Evolutionary conservation across 2,888 invertebrate species (phyloP).

Genomic region (Tinea semifulvella): DNA sequence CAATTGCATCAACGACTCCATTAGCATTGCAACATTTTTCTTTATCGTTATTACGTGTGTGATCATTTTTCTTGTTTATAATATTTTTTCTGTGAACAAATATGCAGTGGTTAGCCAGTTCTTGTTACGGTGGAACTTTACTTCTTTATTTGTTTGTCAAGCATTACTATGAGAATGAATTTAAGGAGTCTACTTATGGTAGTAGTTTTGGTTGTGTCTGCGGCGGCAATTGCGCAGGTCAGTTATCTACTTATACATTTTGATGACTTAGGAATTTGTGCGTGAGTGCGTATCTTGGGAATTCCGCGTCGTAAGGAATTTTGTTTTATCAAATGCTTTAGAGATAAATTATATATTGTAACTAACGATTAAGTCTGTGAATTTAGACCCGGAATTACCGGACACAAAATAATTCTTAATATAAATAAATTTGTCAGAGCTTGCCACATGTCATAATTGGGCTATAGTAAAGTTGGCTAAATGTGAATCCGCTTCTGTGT

Average conservation of each 20-base stretch:
- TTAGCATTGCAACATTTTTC: neutral
- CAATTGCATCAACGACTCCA: neutral
- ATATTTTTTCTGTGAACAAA: neutral
- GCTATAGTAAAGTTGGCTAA: too few relatives aligned
- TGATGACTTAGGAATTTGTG: slow-evolving; percentile 14
- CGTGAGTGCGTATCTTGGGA: neutral
- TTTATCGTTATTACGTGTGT: slow-evolving; percentile 1
- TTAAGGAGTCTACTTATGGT: slow-evolving; percentile 31
- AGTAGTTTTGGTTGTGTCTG: slow-evolving; percentile 26
- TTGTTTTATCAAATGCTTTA: neutral
- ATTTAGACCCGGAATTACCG: too few relatives aligned
- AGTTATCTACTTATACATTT: slow-evolving; percentile 19
- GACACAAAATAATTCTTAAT: too few relatives aligned
- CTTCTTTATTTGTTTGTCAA: slow-evolving; percentile 39
- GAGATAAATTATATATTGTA: neutral
- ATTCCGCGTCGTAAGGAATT: neutral
- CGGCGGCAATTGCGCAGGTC: slow-evolving; percentile 39
- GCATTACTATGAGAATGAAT: slow-evolving; percentile 49
- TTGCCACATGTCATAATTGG: too few relatives aligned
- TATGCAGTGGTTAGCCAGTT: slow-evolving; percentile 33
- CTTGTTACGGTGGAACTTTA: slow-evolving; percentile 42
- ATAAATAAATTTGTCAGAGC: too few relatives aligned
- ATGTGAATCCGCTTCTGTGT: too few relatives aligned
- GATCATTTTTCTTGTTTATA: neutral
- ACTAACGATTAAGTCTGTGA: too few relatives aligned